Evolutionary conservation across 2,797 vertebrate genomes (phyloP).

Genomic region (Florisuga fusca): DNA sequence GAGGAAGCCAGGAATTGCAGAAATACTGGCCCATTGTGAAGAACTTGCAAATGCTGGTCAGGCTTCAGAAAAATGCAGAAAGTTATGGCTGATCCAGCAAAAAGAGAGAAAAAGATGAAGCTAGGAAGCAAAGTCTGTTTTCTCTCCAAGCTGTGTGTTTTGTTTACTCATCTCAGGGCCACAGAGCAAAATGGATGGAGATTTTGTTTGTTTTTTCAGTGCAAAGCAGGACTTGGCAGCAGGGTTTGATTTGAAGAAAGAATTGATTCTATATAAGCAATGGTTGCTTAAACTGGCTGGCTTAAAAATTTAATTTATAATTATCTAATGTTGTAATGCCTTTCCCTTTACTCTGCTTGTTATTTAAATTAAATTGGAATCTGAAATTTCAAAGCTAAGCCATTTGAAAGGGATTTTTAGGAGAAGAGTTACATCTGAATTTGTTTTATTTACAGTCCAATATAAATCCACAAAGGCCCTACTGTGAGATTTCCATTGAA

Average conservation of each 20-base stretch:
- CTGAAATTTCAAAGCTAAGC: neutral
- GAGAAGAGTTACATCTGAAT: neutral
- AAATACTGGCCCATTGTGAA: neutral
- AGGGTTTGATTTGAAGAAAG: slow-evolving; percentile 1
- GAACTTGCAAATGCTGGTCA: neutral
- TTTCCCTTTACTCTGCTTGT: neutral
- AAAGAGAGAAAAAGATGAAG: slow-evolving; percentile 1
- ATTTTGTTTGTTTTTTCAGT: neutral
- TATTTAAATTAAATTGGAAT: neutral
- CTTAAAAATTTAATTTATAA: slow-evolving; percentile 8
- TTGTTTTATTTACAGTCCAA: neutral
- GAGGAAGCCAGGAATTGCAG: slow-evolving; percentile 1
- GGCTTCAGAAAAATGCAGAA: slow-evolving; percentile 24
- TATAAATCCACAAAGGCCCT: neutral
- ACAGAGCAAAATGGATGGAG: neutral
- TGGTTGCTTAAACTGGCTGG: neutral
- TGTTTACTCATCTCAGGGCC: neutral
- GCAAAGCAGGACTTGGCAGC: neutral
- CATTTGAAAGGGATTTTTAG: neutral
- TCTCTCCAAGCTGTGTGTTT: neutral
- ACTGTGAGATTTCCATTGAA: neutral
- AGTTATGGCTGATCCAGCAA: slow-evolving; percentile 28
- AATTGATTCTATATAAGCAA: slow-evolving; percentile 4
- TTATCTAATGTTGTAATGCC: neutral
- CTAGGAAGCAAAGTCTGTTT: neutral